Percentiles rank a stretch among this genome's conserved stretches.
phyloP scores from a whole-genome alignment of 2,888 invertebrate species.

The Dynastes maya region DNA sequence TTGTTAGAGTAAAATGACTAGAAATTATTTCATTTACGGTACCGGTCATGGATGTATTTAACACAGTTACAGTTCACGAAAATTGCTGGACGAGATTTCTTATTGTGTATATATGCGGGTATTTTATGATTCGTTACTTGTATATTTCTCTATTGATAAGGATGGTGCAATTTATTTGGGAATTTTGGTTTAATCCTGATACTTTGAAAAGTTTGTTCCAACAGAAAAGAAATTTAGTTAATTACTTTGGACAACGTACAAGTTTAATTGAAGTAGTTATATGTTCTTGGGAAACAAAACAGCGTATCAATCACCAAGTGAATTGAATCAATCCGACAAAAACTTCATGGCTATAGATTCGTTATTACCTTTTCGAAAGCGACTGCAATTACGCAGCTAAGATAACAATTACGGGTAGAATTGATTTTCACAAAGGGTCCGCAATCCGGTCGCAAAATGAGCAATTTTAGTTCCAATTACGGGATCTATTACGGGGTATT shows the following conservation, averaged over 20 bases:
- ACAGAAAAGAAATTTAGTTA: too few relatives aligned
- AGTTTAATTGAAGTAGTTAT: not conserved
- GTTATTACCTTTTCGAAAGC: conserved; percentile 29
- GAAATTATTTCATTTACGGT: too few relatives aligned
- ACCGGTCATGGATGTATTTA: too few relatives aligned
- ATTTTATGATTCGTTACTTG: too few relatives aligned
- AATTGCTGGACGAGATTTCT: too few relatives aligned
- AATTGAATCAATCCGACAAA: conserved; percentile 14
- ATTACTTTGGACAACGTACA: too few relatives aligned
- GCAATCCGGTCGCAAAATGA: conserved; percentile 57
- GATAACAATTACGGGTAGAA: conserved; percentile 57
- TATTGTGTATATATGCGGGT: too few relatives aligned
- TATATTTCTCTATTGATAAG: not conserved
- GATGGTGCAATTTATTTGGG: not conserved
- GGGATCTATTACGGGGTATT: conserved; percentile 53
- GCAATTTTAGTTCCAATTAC: conserved; percentile 61
- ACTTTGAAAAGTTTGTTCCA: too few relatives aligned
- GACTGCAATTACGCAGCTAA: conserved; percentile 43
- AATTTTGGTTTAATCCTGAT: too few relatives aligned
- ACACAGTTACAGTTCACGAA: too few relatives aligned
- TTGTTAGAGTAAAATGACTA: too few relatives aligned
- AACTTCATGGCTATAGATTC: conserved; percentile 2
- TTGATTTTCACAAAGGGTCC: conserved; percentile 55
- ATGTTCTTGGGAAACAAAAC: not conserved
- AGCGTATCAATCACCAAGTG: not conserved